phyloP scores from a whole-genome alignment of 2,113 vertebrate genomes.

The Leiothrix lutea region DNA sequence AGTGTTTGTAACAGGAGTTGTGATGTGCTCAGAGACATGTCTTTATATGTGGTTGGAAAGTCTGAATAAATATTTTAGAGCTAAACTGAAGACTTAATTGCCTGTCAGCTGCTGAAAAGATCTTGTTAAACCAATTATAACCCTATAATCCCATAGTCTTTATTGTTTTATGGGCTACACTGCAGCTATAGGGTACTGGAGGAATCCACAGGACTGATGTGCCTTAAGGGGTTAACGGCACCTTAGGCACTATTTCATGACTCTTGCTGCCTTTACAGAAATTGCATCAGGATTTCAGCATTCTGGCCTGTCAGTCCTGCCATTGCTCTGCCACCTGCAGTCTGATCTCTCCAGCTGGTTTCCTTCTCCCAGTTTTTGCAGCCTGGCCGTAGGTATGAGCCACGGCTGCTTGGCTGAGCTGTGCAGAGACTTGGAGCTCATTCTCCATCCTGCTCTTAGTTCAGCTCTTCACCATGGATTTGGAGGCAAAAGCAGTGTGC shows the following conservation, averaged over 20 bases:
- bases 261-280: neutral
- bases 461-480: neutral
- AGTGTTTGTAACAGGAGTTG: neutral
- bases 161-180: neutral
- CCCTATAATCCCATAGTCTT: neutral
- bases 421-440: neutral
- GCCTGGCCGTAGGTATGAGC: neutral
- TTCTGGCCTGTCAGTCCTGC: constrained; percentile 35
- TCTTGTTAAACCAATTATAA: constrained; percentile 37
- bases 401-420: neutral
- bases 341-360: neutral
- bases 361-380: neutral
- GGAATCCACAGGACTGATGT: neutral
- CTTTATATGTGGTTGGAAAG: neutral
- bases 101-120: constrained; percentile 33
- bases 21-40: neutral
- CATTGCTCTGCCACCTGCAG: neutral
- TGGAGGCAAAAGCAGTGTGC: neutral
- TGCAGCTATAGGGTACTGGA: neutral
- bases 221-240: neutral
- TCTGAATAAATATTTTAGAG: constrained; percentile 48
- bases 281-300: constrained; percentile 10
- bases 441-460: neutral
- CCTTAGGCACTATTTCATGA: neutral
- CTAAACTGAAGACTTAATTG: constrained; percentile 44